Conservation (phyloP, 2,888 invertebrate species). For the Neuroscelio doddi region DNA sequence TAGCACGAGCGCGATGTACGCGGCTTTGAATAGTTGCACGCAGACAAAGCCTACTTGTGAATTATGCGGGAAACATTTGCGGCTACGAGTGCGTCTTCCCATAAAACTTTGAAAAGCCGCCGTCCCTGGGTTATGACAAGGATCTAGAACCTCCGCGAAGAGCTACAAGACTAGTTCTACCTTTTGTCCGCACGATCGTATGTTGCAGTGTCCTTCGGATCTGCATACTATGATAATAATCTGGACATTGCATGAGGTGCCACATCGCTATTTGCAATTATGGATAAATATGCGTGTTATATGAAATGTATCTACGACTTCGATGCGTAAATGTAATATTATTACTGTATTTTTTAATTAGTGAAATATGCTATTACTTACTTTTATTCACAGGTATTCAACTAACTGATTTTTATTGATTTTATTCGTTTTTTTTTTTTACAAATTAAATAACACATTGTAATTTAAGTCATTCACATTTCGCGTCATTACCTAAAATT, state of each 20-base stretch:
- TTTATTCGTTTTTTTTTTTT: too few relatives aligned
- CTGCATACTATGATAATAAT: conserved; percentile 41
- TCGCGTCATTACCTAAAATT: too few relatives aligned
- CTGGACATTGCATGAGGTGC: conserved; percentile 40
- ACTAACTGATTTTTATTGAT: too few relatives aligned
- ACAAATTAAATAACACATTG: too few relatives aligned
- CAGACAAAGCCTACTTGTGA: conserved; percentile 31
- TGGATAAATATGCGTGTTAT: conserved; percentile 23
- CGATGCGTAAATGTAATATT: too few relatives aligned
- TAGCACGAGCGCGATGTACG: too few relatives aligned
- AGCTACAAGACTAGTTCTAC: conserved; percentile 35
- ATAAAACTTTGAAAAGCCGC: conserved; percentile 38
- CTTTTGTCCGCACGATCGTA: conserved; percentile 30
- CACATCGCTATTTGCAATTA: conserved; percentile 23
- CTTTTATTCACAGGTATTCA: too few relatives aligned
- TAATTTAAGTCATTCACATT: too few relatives aligned
- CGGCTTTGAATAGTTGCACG: conserved; percentile 23
- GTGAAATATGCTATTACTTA: too few relatives aligned
- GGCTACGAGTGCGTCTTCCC: conserved; percentile 22
- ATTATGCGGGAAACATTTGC: conserved; percentile 25
- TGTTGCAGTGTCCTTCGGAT: conserved; percentile 32
- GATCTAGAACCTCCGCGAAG: conserved; percentile 26
- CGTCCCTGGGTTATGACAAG: conserved; percentile 45
- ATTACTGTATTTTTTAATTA: too few relatives aligned
- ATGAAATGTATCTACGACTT: not conserved